A percentile compares a stretch with the other conserved stretches of the same genome.
These are phyloP conservation scores for Mionectes olivaceus DNA, from an alignment of 2,797 vertebrate genomes.

Conservation along the genomic window DNA sequence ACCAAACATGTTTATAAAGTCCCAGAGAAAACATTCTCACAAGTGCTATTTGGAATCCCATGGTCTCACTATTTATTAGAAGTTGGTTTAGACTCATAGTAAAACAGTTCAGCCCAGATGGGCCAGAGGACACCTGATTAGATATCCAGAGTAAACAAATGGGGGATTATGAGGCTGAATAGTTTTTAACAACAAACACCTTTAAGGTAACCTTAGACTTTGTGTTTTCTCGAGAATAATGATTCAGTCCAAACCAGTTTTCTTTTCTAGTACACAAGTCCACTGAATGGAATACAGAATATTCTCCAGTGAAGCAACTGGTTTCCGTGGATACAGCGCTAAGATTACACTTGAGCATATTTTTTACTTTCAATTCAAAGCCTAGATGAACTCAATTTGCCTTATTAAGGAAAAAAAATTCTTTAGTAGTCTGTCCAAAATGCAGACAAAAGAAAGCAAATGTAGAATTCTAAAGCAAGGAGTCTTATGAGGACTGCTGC, in stretches of 20 bases:
- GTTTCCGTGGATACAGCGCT: constrained; percentile 57
- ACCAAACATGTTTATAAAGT: neutral
- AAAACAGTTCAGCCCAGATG: neutral
- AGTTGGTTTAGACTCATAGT: accelerated
- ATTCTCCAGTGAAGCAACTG: constrained; percentile 3
- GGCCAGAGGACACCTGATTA: neutral
- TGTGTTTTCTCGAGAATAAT: neutral
- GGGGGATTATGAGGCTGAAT: neutral
- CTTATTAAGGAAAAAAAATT: neutral
- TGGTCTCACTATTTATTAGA: neutral
- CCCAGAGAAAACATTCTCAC: neutral
- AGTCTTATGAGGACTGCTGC: neutral
- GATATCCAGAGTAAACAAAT: neutral
- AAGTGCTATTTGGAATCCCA: neutral
- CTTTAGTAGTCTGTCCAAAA: neutral
- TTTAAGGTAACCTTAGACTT: neutral
- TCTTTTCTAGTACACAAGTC: neutral
- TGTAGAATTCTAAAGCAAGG: neutral
- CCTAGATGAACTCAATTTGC: constrained; percentile 24
- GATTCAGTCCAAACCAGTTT: neutral
- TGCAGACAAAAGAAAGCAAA: constrained; percentile 17
- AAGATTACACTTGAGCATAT: constrained; percentile 22
- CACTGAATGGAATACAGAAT: neutral
- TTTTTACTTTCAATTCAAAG: constrained; percentile 36
- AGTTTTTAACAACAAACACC: neutral